Percentiles rank a stretch among this genome's conserved stretches.
These are phyloP conservation scores for Lasioglossum albipes DNA, from an alignment of 1,140 invertebrate genomes.

Conservation along the genomic window DNA sequence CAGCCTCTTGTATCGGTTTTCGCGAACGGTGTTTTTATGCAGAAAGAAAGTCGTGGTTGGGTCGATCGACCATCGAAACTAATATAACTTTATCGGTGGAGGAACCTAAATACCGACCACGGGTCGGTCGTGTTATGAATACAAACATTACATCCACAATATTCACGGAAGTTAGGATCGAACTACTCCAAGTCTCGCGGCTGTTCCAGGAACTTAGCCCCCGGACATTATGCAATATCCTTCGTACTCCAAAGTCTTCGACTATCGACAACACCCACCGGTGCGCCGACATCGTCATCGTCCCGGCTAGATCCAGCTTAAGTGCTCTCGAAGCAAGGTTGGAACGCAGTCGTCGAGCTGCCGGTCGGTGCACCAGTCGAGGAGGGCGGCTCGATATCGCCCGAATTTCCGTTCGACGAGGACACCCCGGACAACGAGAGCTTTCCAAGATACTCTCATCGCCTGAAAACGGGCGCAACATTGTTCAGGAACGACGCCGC, in stretches of 20 bases:
- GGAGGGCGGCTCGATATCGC: slow-evolving; percentile 48
- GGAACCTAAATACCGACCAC: slow-evolving; percentile 14
- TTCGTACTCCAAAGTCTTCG: slow-evolving; percentile 38
- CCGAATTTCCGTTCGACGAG: slow-evolving; percentile 58
- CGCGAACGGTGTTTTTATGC: no score
- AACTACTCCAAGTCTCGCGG: slow-evolving; percentile 24
- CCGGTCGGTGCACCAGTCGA: background rate
- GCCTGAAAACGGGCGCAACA: slow-evolving; percentile 35
- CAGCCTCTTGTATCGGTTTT: no score
- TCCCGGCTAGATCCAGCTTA: slow-evolving; percentile 47
- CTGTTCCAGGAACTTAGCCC: slow-evolving; percentile 45
- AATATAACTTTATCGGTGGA: slow-evolving; percentile 14
- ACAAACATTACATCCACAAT: slow-evolving; percentile 53
- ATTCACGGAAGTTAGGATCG: slow-evolving; percentile 56
- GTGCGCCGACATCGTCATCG: slow-evolving; percentile 40
- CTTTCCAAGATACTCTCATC: slow-evolving; percentile 11
- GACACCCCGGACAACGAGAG: slow-evolving; percentile 19
- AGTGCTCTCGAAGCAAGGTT: slow-evolving; percentile 52
- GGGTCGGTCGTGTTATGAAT: slow-evolving; percentile 34
- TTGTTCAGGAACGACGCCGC: slow-evolving; percentile 32
- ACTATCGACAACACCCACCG: slow-evolving; percentile 47
- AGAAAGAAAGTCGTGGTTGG: background rate
- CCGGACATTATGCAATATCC: slow-evolving; percentile 60
- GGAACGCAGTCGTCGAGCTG: slow-evolving; percentile 20
- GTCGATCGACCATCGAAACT: background rate